A percentile compares a stretch with the other conserved stretches of the same genome.
Conservation (phyloP, 2,113 vertebrate species). For the Bos javanicus region DNA sequence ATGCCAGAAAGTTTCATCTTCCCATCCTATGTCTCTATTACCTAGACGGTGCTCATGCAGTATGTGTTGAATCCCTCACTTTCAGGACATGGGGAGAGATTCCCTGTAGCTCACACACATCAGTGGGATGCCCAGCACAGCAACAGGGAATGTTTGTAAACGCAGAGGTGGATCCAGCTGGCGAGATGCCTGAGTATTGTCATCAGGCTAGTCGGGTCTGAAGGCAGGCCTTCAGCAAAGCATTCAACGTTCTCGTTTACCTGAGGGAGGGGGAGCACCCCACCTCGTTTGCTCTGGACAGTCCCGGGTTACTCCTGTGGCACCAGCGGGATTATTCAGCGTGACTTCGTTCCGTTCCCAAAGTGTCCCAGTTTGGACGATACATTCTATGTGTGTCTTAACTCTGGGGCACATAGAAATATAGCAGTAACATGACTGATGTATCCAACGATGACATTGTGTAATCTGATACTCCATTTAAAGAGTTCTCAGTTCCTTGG, state of each 20-base stretch:
- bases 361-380: background rate
- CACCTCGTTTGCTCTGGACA: background rate
- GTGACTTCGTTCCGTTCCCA: background rate
- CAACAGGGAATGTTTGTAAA: background rate
- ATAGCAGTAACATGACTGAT: background rate
- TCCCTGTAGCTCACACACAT: background rate
- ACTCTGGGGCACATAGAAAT: background rate
- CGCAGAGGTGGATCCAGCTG: background rate
- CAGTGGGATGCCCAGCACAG: rapidly evolving
- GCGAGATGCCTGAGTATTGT: rapidly evolving
- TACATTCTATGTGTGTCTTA: background rate
- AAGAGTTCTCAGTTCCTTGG: background rate
- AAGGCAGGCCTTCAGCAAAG: background rate
- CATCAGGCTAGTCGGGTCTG: background rate
- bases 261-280: too few species aligned
- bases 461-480: background rate
- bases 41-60: background rate
- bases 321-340: rapidly evolving
- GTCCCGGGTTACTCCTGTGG: background rate
- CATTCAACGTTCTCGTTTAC: rapidly evolving
- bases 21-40: background rate
- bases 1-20: background rate
- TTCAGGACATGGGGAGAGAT: background rate
- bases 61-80: background rate
- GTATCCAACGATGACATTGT: background rate